These are phyloP conservation scores for Holothuria scabra DNA, from an alignment of 53 echinoderm and acorn worm genomes.

Conservation along the genomic window DNA sequence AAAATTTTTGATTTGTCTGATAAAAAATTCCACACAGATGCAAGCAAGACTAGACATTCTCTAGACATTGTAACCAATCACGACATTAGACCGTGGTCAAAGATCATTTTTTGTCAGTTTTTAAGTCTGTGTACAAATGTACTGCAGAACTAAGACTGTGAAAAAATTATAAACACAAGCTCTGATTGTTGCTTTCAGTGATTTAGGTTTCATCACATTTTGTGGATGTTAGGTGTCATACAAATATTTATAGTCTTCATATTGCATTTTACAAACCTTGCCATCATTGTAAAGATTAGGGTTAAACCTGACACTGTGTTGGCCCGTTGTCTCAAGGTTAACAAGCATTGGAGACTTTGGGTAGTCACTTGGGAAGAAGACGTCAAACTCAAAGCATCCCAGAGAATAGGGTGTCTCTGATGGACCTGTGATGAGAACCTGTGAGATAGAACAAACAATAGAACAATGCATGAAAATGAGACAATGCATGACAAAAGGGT, in stretches of 20 bases:
- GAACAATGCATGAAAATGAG: too few species aligned
- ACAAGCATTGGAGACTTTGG: conserved; percentile 98
- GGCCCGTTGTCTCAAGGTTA: conserved; percentile 96
- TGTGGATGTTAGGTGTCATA: background rate
- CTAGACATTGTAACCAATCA: too few species aligned
- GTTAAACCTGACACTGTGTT: conserved; percentile 97
- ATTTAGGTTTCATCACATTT: background rate
- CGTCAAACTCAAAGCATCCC: conserved; percentile 99
- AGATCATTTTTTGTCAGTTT: too few species aligned
- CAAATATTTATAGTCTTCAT: background rate
- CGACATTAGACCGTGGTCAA: too few species aligned
- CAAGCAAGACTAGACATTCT: too few species aligned
- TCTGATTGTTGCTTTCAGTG: too few species aligned
- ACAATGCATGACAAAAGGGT: too few species aligned
- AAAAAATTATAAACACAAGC: too few species aligned
- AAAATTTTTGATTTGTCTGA: too few species aligned
- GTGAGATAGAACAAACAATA: background rate
- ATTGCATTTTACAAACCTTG: conserved; percentile 67
- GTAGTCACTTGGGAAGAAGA: conserved; percentile 97
- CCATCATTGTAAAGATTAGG: conserved; percentile 99
- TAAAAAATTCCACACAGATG: too few species aligned
- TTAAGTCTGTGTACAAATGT: too few species aligned
- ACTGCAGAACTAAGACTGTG: too few species aligned
- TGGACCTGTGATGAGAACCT: conserved; percentile 94
- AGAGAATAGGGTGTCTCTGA: conserved; percentile 91